Evolutionary conservation across 2,113 vertebrate species (phyloP).

Genomic region (Rhynchomys soricoides): DNA sequence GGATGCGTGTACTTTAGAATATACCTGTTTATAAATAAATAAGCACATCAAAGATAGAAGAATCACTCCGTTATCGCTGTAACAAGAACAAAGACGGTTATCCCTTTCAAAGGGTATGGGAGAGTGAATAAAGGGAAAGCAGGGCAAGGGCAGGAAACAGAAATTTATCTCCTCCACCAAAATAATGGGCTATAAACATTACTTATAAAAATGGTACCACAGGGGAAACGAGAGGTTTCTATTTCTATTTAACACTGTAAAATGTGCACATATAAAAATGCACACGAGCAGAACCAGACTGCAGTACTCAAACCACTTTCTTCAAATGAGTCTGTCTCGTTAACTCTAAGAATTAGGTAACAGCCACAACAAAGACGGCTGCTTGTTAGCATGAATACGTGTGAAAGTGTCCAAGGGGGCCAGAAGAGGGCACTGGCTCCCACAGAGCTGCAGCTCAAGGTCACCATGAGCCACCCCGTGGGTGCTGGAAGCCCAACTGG

Average conservation of each 20-base stretch:
- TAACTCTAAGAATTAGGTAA: neutral
- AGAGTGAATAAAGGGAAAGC: neutral
- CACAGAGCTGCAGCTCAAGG: neutral
- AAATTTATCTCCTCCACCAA: neutral
- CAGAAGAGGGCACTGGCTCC: neutral
- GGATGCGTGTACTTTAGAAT: neutral
- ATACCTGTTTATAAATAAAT: slow-evolving; percentile 1
- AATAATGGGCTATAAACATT: neutral
- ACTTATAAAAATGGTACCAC: neutral
- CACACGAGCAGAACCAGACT: neutral
- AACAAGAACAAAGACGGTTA: neutral
- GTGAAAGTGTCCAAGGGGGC: neutral
- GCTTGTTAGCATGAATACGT: neutral
- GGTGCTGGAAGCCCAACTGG: neutral
- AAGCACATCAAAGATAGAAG: neutral
- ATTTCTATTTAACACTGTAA: neutral
- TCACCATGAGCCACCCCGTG: neutral
- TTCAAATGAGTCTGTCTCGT: neutral
- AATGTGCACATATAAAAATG: slow-evolving; percentile 10
- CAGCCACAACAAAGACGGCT: neutral
- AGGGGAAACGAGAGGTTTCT: neutral
- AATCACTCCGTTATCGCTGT: neutral
- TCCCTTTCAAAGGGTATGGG: neutral
- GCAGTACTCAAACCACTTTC: neutral
- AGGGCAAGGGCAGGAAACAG: neutral